phyloP scores from a whole-genome alignment of 1,140 invertebrate genomes.

The Neodiprion lecontei region DNA sequence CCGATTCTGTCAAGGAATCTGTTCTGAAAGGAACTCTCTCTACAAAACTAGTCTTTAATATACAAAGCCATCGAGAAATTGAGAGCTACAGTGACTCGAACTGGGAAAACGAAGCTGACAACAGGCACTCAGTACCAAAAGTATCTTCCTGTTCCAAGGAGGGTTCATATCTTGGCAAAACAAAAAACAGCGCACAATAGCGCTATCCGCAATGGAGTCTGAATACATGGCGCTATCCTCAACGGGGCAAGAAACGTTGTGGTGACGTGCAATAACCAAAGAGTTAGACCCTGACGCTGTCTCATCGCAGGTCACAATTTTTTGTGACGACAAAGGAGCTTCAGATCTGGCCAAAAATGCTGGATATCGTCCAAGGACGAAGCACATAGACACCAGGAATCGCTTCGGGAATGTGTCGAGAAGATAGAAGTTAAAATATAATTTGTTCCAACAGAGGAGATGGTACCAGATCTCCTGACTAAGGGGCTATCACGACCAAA shows the following conservation, averaged over 20 bases:
- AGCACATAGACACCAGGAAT: slow-evolving; percentile 40
- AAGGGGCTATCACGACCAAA: slow-evolving; percentile 26
- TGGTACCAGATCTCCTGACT: slow-evolving; percentile 41
- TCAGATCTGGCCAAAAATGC: slow-evolving; percentile 31
- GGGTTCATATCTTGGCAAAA: slow-evolving; percentile 41
- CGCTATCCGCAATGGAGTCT: slow-evolving; percentile 49
- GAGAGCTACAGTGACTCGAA: slow-evolving; percentile 38
- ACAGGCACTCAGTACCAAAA: slow-evolving; percentile 32
- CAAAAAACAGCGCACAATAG: slow-evolving; percentile 46
- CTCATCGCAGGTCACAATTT: slow-evolving; percentile 9
- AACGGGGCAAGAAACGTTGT: slow-evolving; percentile 38
- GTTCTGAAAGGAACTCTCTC: slow-evolving; percentile 34
- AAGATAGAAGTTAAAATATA: slow-evolving; percentile 31
- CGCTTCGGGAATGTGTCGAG: slow-evolving; percentile 21
- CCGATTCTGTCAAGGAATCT: slow-evolving; percentile 32
- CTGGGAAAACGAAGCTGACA: slow-evolving; percentile 35
- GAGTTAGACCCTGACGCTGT: slow-evolving; percentile 15
- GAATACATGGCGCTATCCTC: slow-evolving; percentile 45
- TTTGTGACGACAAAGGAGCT: slow-evolving; percentile 36
- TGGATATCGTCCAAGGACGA: slow-evolving; percentile 28
- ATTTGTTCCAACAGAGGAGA: slow-evolving; percentile 36
- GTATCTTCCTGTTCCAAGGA: slow-evolving; percentile 34
- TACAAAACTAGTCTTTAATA: slow-evolving; percentile 22
- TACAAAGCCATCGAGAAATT: background rate
- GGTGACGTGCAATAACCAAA: slow-evolving; percentile 26